Conservation (phyloP, 2,888 invertebrate genomes). For the Hirtodrosophila confusa region DNA sequence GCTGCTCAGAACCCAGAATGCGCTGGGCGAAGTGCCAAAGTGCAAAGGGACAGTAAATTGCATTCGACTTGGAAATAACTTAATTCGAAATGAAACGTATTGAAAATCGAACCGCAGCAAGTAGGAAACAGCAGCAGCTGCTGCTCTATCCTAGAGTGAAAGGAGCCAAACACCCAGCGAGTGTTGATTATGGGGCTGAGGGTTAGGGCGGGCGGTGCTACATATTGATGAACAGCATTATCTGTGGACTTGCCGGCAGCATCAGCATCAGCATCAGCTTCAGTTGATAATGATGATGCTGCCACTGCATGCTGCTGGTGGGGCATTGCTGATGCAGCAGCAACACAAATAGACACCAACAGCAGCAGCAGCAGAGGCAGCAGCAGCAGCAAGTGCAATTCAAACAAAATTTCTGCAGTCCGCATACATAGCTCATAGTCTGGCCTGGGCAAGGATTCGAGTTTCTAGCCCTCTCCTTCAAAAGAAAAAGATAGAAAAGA, state of each 20-base stretch:
- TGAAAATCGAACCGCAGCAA: constrained; percentile 42
- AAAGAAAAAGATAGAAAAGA: constrained; percentile 11
- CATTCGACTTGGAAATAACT: constrained; percentile 64
- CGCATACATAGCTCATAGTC: neutral
- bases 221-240: constrained; percentile 63
- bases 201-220: constrained; percentile 22
- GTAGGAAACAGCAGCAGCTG: constrained; percentile 2
- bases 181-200: constrained; percentile 1
- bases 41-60: constrained; percentile 65
- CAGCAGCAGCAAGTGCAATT: constrained; percentile 3
- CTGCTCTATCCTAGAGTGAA: no score
- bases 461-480: no score
- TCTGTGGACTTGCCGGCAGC: constrained; percentile 47
- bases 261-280: constrained; percentile 21
- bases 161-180: neutral
- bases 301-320: neutral
- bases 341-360: constrained; percentile 30
- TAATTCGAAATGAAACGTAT: constrained; percentile 61
- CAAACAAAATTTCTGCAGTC: constrained; percentile 43
- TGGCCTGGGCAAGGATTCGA: no score
- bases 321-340: constrained; percentile 48
- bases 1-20: constrained; percentile 14
- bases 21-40: constrained; percentile 58
- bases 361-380: constrained; percentile 38
- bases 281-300: constrained; percentile 31